Evolutionary conservation across 2,113 vertebrate species (phyloP).

Genomic region (Austrofundulus limnaeus): DNA sequence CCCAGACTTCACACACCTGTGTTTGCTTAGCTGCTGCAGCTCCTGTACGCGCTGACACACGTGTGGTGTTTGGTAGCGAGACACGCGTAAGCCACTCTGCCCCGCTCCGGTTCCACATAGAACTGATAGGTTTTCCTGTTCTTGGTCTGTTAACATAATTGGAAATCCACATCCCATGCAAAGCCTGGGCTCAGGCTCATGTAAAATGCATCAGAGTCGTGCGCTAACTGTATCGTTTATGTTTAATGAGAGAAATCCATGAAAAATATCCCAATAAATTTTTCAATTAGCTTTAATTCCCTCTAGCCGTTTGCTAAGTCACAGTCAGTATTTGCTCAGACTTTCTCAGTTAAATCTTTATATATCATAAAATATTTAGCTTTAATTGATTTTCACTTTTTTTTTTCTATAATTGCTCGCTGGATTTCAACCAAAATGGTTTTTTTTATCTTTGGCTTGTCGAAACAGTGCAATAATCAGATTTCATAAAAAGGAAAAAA

Average conservation of each 20-base stretch:
- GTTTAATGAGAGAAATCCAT: conserved; percentile 80
- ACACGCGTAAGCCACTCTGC: conserved; percentile 24
- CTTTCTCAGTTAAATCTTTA: conserved; percentile 58
- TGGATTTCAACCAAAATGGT: conserved; percentile 13
- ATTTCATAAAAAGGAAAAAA: background rate
- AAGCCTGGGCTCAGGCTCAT: conserved; percentile 62
- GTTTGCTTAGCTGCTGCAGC: conserved; percentile 22
- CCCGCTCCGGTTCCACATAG: conserved; percentile 22
- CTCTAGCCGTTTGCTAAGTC: conserved; percentile 69
- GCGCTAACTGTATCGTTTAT: conserved; percentile 74
- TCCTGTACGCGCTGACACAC: conserved; percentile 34
- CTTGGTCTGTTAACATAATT: conserved; percentile 64
- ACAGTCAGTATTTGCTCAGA: conserved; percentile 56
- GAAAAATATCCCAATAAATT: conserved; percentile 75
- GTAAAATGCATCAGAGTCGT: conserved; percentile 73
- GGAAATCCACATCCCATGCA: conserved; percentile 73
- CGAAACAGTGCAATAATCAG: conserved; percentile 5
- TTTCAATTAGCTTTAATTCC: conserved; percentile 72
- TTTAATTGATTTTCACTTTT: conserved; percentile 58
- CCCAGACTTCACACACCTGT: conserved; percentile 21
- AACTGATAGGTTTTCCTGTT: conserved; percentile 21
- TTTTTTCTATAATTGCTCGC: conserved; percentile 20
- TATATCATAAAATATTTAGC: conserved; percentile 63
- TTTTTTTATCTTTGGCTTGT: conserved; percentile 26
- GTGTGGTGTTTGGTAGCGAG: conserved; percentile 40